These are phyloP conservation scores for Parazoanthus darwini DNA, from an alignment of 92 coral and sea anemone species.

Conservation along the genomic window DNA sequence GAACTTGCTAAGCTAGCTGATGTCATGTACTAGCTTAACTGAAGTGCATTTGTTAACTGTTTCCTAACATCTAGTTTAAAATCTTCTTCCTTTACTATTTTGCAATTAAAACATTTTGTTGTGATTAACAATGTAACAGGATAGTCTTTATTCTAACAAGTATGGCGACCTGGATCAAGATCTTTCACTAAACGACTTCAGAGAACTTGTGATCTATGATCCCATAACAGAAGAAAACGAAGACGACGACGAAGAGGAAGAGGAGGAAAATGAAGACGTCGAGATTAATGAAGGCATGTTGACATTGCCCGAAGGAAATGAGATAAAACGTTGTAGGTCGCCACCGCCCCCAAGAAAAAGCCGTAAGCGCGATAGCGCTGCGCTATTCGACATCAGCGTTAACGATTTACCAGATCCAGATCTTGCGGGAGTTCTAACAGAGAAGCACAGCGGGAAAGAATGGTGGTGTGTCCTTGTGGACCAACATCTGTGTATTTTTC, in stretches of 20 bases:
- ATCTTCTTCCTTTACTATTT: not conserved
- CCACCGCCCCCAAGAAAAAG: conserved; percentile 68
- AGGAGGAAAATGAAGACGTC: conserved; percentile 44
- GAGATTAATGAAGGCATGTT: conserved; percentile 31
- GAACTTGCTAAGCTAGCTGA: not conserved
- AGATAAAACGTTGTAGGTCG: conserved; percentile 35
- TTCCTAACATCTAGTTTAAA: not conserved
- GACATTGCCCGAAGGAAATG: conserved; percentile 2
- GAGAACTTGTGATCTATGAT: conserved; percentile 81
- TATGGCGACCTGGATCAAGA: conserved; percentile 66
- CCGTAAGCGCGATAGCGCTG: conserved; percentile 98
- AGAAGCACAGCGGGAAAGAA: conserved; percentile 88
- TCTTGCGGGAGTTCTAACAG: conserved; percentile 83
- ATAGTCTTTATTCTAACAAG: conserved; percentile 42
- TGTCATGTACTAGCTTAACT: conserved; percentile 2
- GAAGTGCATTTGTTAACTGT: not conserved
- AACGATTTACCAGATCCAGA: conserved; percentile 91
- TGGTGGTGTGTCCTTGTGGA: conserved; percentile 99
- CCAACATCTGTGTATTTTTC: conserved; percentile 95
- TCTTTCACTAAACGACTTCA: conserved; percentile 68
- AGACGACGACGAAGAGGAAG: conserved; percentile 60
- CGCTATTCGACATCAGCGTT: conserved; percentile 87
- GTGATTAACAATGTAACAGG: conserved; percentile 51
- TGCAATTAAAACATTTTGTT: conserved; percentile 32
- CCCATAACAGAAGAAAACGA: conserved; percentile 82